Percentiles rank a stretch among this genome's conserved stretches.
Conservation (phyloP, 2,797 vertebrate species). For the Typhlichthys subterraneus region DNA sequence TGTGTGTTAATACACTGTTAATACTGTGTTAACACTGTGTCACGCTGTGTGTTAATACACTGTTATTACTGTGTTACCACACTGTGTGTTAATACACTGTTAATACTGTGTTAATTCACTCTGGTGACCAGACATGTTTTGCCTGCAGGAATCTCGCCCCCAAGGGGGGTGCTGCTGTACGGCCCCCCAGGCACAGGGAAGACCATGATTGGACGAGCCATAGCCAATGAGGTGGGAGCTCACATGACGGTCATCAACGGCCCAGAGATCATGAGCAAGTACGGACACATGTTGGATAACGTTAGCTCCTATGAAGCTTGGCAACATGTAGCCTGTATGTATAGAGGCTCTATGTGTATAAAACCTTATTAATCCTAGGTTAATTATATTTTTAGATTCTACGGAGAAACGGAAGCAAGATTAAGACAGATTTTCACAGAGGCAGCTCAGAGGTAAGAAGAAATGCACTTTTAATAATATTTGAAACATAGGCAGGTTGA, state of each 20-base stretch:
- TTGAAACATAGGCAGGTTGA: no score
- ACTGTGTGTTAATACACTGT: background rate
- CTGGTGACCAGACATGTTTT: conserved; percentile 3
- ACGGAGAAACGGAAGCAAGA: conserved; percentile 91
- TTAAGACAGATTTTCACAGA: conserved; percentile 92
- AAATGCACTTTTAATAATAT: no score
- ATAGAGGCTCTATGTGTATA: no score
- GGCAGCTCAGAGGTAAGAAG: conserved; percentile 83
- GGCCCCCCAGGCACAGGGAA: conserved; percentile 97
- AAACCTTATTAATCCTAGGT: background rate
- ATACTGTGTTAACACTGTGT: no score
- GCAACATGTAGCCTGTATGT: no score
- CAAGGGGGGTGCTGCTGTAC: conserved; percentile 89
- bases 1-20: no score
- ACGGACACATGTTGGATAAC: conserved; percentile 37
- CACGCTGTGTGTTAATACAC: no score
- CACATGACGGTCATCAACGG: conserved; percentile 92
- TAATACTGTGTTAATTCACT: no score
- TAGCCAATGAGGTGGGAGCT: conserved; percentile 90
- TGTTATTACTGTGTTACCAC: no score
- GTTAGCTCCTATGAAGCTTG: no score
- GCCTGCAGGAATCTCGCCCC: conserved; percentile 85
- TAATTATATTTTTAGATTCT: conserved; percentile 82
- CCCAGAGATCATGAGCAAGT: conserved; percentile 99
- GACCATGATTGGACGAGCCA: conserved; percentile 93